Evolutionary conservation across 2,113 vertebrate genomes (phyloP), one percentile per base, ranked within the genome.

Genomic region (Prionailurus viverrinus): DNA sequence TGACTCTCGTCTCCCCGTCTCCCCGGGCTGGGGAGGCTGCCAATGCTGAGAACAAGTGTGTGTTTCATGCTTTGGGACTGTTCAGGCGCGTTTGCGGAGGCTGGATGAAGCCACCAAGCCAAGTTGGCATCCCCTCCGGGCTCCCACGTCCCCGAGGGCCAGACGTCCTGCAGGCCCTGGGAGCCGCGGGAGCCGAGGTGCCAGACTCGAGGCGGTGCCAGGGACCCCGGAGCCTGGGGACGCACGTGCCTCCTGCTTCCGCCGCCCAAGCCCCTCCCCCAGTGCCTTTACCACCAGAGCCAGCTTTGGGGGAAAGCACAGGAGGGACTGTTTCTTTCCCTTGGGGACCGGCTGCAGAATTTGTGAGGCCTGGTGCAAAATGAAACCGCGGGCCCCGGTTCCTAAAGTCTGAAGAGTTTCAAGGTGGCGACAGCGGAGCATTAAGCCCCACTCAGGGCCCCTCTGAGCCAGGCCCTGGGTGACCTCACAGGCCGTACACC

Each of bases 31-130:
- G 58, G 92, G 86, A 55, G 11, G 25, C 12, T 31, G 90, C 95
- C 88, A 92, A 9, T 31, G 23, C 58, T 0, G 51, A 0, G 0
- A 61, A 53, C 5, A 0, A 0, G 1, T 5, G 13, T 13, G 33
- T 39, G 13, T 4, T 39, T 93, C n/a, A 0, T 13, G 93, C 81
- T 79, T 11, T 0, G 33, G 14, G 65, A 1, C 0, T 3, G 94
- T 86, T 3, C 7, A 0, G 69, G 76, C 51, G 4, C 29, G 1
- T 74, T 29, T 68, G 78, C 29, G 61, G 88, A 85, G 97, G 81
- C 78, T 25, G 81, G 27, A 18, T 0, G 83, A 36, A 58, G 86
- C 63, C 89, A 9, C 81, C 5, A 11, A 89, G 97, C 95, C 68
- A 89, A 88, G 88, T 8, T 90, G 97, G 95, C 92, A 39, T 15